These are phyloP conservation scores for Schlechtendalia chinensis DNA, from an alignment of 1,140 invertebrate genomes.

Conservation along the genomic window DNA sequence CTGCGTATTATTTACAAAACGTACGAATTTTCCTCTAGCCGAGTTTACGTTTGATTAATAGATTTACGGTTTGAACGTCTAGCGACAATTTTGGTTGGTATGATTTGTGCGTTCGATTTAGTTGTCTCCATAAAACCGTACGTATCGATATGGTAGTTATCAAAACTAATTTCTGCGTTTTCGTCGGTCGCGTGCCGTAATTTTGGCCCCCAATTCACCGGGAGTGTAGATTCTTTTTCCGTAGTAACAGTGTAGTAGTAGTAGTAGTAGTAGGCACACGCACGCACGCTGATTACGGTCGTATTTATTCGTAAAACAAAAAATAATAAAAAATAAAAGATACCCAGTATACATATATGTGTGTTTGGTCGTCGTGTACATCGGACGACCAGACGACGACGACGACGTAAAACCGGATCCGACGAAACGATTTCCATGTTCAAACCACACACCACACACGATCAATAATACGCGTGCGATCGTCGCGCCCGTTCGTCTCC, in stretches of 20 bases:
- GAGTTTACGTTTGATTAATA: slow-evolving; percentile 2
- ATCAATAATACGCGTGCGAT: slow-evolving; percentile 43
- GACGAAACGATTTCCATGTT: slow-evolving; percentile 44
- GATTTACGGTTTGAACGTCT: too few species aligned
- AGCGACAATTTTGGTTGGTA: too few species aligned
- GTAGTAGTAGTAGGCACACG: not conserved
- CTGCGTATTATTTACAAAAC: slow-evolving; percentile 8
- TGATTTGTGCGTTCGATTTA: too few species aligned
- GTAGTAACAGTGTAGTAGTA: too few species aligned
- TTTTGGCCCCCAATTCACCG: not conserved
- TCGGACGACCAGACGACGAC: slow-evolving; percentile 23
- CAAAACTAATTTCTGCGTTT: too few species aligned
- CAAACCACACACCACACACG: slow-evolving; percentile 34
- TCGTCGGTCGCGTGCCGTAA: not conserved
- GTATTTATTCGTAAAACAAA: not conserved
- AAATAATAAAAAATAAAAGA: not conserved
- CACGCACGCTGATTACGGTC: not conserved
- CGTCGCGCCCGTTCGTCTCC: not conserved
- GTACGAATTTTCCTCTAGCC: slow-evolving; percentile 11
- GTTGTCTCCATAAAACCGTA: too few species aligned
- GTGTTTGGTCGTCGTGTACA: not conserved
- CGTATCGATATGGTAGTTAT: too few species aligned
- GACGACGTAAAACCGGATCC: slow-evolving; percentile 40
- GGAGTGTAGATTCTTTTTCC: not conserved
- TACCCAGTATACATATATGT: not conserved